Base-by-base conservation (phyloP, 2,797 vertebrate genomes). In the Diceros bicornis region DNA sequence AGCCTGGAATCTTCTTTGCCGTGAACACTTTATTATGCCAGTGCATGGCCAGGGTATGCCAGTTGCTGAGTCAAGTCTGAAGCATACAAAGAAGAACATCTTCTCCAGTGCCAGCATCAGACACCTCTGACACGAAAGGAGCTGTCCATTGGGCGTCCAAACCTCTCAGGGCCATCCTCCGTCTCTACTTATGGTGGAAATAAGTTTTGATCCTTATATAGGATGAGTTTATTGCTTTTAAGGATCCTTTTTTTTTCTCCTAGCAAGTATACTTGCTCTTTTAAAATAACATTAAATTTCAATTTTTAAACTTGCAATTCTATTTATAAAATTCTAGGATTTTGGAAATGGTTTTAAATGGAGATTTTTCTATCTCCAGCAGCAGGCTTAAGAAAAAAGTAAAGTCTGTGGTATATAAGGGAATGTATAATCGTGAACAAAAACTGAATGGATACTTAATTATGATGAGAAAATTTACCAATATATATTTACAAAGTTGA, bases 251-350 rank as follows among this genome's bases (percentile, higher is more conserved):
- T 55, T 50, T 50, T 7, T 29, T 2, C 14, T 14, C 21, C 57
- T 44, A 87, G 50, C 21, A 92, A 81, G 86, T 41, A 69, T 57
- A 17, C 12, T 32, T 59, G 7, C 0, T 74, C 5, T 32, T 93
- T 72, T 41, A 85, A 64, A 62, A 85, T 69, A 87, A 74, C 23
- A 71, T 34, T 89, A 69, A 84, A 74, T 55, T 57, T 87, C 21
- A 66, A 21, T 61, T 96, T 91, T 64, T 68, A 90, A 91, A 21
- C 7, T 59, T 85, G 0, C n/a, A 25, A 27, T 75, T 94, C 52
- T 62, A 50, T 66, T 93, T 79, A 64, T 34, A 57, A 92, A 96
- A 75, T 61, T 89, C 4, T 62, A 71, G 32, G 16, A 64, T 89
- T 92, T 95, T 18, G 27, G 16, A 52, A 71, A 91, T 41, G 4